These are phyloP conservation scores for Oryzias dopingdopingensis DNA, from an alignment of 2,797 vertebrate species.

Conservation along the genomic window DNA sequence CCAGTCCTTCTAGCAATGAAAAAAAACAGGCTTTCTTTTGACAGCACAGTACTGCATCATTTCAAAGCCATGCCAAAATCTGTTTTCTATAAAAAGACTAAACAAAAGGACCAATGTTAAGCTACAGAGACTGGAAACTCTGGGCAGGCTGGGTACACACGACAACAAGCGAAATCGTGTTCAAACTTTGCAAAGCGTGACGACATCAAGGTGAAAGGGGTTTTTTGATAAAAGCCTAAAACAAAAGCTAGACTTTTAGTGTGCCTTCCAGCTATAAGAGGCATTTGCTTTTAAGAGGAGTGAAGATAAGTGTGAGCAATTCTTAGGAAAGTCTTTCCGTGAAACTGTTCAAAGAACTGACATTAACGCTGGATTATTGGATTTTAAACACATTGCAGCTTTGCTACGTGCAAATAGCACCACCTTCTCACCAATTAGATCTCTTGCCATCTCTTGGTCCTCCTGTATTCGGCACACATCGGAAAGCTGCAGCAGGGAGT, in stretches of 20 bases:
- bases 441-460: constrained; percentile 96
- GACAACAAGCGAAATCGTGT: not conserved
- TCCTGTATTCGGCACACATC: constrained; percentile 95
- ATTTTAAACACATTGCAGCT: not conserved
- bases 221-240: not conserved
- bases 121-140: constrained; percentile 3
- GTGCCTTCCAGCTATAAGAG: not conserved
- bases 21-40: constrained; percentile 27
- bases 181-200: not conserved
- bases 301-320: not conserved
- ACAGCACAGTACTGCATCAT: constrained; percentile 13
- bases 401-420: not conserved
- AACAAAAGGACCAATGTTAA: constrained; percentile 13
- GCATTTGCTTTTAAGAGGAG: not conserved
- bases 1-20: not conserved
- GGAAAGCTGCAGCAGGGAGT: constrained; percentile 94
- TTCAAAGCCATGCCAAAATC: constrained; percentile 13
- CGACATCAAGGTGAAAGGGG: too few species aligned
- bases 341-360: not conserved
- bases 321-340: not conserved
- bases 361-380: not conserved
- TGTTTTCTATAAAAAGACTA: constrained; percentile 5
- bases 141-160: not conserved
- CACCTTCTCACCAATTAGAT: constrained; percentile 84
- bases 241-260: not conserved